Conservation (phyloP, 2,797 vertebrate species). For the Crax fasciolata region DNA sequence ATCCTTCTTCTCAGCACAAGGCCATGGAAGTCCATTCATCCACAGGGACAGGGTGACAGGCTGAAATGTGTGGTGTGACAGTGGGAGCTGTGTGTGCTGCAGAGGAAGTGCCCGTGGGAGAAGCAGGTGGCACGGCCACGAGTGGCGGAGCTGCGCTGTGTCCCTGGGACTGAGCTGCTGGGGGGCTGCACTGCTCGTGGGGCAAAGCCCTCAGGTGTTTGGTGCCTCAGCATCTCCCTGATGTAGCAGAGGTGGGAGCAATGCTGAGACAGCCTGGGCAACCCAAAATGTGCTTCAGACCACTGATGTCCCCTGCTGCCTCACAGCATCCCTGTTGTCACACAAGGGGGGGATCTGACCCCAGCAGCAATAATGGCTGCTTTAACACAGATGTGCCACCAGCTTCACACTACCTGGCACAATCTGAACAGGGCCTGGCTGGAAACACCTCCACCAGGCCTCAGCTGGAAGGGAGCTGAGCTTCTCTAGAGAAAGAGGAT, state of each 20-base stretch:
- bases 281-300: background rate
- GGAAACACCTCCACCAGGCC: background rate
- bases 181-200: background rate
- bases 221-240: background rate
- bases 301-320: background rate
- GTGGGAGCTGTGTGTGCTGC: background rate
- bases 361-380: background rate
- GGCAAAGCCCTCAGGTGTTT: fast-evolving
- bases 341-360: background rate
- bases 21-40: background rate
- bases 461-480: background rate
- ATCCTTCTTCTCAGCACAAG: background rate
- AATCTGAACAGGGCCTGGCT: background rate
- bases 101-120: background rate
- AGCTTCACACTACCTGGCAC: background rate
- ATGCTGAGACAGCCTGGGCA: background rate
- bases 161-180: background rate
- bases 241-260: background rate
- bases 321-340: fast-evolving
- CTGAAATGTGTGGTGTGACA: background rate
- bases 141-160: background rate
- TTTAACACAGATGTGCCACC: fast-evolving
- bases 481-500: background rate
- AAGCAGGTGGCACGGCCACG: background rate
- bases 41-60: background rate